A percentile compares a stretch with the other conserved stretches of the same genome.
phyloP scores from a whole-genome alignment of 2,113 vertebrate genomes.

The Pandion haliaetus region DNA sequence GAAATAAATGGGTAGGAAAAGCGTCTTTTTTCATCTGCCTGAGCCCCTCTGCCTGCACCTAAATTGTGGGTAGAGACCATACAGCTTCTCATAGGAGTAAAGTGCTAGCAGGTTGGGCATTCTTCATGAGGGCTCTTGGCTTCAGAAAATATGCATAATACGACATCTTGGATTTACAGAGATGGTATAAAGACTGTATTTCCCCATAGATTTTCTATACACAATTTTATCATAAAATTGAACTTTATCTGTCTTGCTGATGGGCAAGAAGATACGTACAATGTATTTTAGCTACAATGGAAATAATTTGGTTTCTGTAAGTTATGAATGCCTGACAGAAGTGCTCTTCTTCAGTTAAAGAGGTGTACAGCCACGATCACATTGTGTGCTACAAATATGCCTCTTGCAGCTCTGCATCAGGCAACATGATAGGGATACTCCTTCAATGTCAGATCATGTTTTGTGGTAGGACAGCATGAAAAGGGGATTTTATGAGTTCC shows the following conservation, averaged over 20 bases:
- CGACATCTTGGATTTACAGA: not conserved
- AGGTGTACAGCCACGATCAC: not conserved
- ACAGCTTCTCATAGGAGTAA: not conserved
- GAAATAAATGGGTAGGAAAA: not conserved
- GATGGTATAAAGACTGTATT: not conserved
- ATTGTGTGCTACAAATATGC: not conserved
- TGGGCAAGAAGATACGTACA: not conserved
- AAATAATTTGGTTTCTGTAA: not conserved
- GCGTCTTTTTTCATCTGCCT: not conserved
- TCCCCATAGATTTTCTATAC: not conserved
- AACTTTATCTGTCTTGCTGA: not conserved
- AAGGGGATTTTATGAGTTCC: not conserved
- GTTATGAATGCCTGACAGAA: not conserved
- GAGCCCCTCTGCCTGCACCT: not conserved
- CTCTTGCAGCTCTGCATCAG: not conserved
- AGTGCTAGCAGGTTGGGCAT: not conserved
- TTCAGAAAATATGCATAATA: not conserved
- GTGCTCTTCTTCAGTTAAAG: not conserved
- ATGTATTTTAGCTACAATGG: not conserved
- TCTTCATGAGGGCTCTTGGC: not conserved
- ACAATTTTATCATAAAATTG: not conserved
- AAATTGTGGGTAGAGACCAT: not conserved
- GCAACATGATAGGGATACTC: not conserved
- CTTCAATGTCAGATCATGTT: not conserved
- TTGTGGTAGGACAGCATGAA: not conserved